Percentiles rank a stretch among this genome's conserved stretches.
Evolutionary conservation across 37 sponge, comb jelly and placozoan genomes (phyloP).

Genomic region (Beroe ovata): DNA sequence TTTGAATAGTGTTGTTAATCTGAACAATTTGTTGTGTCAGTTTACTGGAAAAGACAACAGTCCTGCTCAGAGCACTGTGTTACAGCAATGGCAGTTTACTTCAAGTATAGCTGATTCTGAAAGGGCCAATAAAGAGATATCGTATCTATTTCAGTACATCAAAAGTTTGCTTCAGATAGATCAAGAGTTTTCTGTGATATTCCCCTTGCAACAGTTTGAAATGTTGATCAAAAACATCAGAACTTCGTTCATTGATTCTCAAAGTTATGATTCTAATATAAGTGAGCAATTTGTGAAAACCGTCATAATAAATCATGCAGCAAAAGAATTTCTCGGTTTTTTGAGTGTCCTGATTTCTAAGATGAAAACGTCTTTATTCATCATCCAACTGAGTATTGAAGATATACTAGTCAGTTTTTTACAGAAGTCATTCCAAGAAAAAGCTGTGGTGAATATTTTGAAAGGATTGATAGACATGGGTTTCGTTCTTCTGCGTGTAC

Average conservation of each 20-base stretch:
- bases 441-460: not conserved
- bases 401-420: not conserved
- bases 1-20: not conserved
- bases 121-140: constrained; percentile 3
- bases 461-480: not conserved
- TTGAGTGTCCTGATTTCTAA: not conserved
- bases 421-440: not conserved
- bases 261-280: not conserved
- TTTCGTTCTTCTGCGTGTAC: not conserved
- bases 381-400: not conserved
- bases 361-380: not conserved
- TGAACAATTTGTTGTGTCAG: not conserved
- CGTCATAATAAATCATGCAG: not conserved
- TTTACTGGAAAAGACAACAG: not conserved
- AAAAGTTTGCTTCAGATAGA: not conserved
- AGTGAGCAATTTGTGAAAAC: not conserved
- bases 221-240: not conserved
- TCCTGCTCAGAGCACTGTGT: not conserved
- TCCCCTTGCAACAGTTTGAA: not conserved
- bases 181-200: not conserved
- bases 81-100: not conserved
- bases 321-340: not conserved
- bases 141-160: not conserved
- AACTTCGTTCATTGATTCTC: not conserved
- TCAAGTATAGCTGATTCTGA: not conserved